phyloP scores from a whole-genome alignment of 2,113 vertebrate genomes.

The Perca fluviatilis region DNA sequence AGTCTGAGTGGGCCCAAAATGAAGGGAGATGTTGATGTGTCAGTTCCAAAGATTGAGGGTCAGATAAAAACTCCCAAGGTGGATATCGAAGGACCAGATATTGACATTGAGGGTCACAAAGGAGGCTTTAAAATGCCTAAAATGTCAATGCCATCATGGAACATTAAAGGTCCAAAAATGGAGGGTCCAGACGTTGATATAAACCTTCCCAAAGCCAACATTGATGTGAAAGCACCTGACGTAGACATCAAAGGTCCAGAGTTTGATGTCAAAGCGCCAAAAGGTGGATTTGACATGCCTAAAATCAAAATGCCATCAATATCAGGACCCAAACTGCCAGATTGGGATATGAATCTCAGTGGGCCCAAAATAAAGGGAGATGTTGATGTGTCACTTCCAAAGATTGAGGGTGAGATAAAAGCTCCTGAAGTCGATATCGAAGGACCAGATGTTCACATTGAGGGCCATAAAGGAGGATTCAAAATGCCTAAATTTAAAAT shows the following conservation, averaged over 20 bases:
- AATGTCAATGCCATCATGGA: constrained; percentile 2
- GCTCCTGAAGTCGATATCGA: constrained; percentile 16
- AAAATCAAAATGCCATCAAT: constrained; percentile 39
- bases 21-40: neutral
- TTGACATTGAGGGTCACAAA: neutral
- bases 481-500: constrained; percentile 70
- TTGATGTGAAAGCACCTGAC: neutral
- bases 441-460: neutral
- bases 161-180: constrained; percentile 1
- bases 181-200: constrained; percentile 9
- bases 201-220: neutral
- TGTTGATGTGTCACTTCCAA: constrained; percentile 25
- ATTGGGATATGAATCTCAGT: constrained; percentile 28
- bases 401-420: constrained; percentile 30
- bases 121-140: constrained; percentile 37
- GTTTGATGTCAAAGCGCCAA: too few relatives aligned
- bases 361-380: neutral
- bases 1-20: constrained; percentile 12
- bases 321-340: constrained; percentile 40
- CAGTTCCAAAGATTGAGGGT: too few relatives aligned
- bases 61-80: neutral
- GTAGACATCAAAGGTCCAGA: too few relatives aligned
- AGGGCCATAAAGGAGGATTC: constrained; percentile 26
- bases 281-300: constrained; percentile 1
- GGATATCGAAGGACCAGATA: constrained; percentile 34